phyloP scores from a whole-genome alignment of 53 echinoderm and acorn worm species.

The Antedon mediterranea region DNA sequence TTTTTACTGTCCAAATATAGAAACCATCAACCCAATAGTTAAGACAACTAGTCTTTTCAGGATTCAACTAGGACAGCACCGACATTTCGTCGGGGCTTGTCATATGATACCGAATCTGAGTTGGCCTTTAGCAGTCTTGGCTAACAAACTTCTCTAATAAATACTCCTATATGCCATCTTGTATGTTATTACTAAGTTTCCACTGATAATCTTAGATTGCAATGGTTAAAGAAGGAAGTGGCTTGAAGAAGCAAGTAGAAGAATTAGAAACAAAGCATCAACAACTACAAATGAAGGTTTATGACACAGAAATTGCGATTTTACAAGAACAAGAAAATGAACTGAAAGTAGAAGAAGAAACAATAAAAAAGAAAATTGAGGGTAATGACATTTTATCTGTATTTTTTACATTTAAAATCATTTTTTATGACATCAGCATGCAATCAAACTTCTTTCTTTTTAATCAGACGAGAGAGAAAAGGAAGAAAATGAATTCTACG shows the following conservation, averaged over 20 bases:
- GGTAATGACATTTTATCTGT: conserved; percentile 2
- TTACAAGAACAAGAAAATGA: conserved; percentile 60
- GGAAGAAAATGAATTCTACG: conserved; percentile 53
- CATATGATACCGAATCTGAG: too few species aligned
- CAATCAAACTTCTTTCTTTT: background rate
- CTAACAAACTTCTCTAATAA: too few species aligned
- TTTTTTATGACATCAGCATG: background rate
- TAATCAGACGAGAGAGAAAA: conserved; percentile 26
- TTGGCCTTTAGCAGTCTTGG: too few species aligned
- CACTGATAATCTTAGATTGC: conserved; percentile 8
- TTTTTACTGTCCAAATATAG: too few species aligned
- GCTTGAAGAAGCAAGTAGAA: conserved; percentile 25
- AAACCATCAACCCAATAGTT: too few species aligned
- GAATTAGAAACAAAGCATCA: conserved; percentile 23
- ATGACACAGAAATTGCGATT: conserved; percentile 67
- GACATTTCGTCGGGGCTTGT: too few species aligned
- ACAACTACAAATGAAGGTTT: conserved; percentile 47
- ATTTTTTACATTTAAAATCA: background rate
- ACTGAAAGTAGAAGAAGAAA: conserved; percentile 29
- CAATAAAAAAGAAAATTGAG: conserved; percentile 32
- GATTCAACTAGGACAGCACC: too few species aligned
- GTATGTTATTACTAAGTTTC: too few species aligned
- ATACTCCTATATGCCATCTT: too few species aligned
- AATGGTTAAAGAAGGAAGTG: conserved; percentile 54
- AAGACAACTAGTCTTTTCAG: too few species aligned